phyloP scores from a whole-genome alignment of 2,888 invertebrate species.

The Eristalinus aeneus region DNA sequence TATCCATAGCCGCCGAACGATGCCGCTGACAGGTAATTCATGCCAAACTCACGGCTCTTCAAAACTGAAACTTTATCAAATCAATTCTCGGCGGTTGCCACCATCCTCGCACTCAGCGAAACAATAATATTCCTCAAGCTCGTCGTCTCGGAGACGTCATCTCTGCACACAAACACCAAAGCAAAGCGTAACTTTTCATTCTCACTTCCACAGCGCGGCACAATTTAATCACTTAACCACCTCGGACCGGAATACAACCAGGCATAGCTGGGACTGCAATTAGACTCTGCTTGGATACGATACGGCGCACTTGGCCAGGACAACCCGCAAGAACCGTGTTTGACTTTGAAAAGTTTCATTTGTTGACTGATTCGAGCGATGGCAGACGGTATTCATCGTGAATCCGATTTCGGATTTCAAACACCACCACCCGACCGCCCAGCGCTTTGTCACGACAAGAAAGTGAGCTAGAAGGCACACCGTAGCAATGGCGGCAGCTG shows the following conservation, averaged over 20 bases:
- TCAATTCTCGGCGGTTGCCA: slow-evolving; percentile 1
- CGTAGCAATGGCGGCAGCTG: slow-evolving; percentile 4
- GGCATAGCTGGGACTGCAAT: not conserved
- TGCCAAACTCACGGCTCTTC: slow-evolving; percentile 17
- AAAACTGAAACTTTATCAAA: not conserved
- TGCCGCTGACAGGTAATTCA: slow-evolving; percentile 48
- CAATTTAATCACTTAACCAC: slow-evolving; percentile 2
- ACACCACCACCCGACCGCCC: not conserved
- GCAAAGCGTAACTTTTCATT: slow-evolving; percentile 33
- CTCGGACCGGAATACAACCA: not conserved
- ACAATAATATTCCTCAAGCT: not conserved
- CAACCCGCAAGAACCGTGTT: slow-evolving; percentile 40
- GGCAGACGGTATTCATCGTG: slow-evolving; percentile 38
- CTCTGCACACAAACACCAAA: slow-evolving; percentile 1
- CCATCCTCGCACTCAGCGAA: slow-evolving; percentile 31
- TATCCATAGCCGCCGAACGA: slow-evolving; percentile 44
- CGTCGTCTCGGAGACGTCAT: slow-evolving; percentile 37
- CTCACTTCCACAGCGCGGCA: not conserved
- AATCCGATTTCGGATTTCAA: slow-evolving; percentile 30
- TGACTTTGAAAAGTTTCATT: slow-evolving; percentile 70
- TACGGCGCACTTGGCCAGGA: not conserved
- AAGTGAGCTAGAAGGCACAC: slow-evolving; percentile 33
- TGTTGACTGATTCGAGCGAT: slow-evolving; percentile 58
- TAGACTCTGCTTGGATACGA: not conserved
- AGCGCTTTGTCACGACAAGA: slow-evolving; percentile 60